Evolutionary conservation across 2,113 vertebrate genomes (phyloP), one percentile per base, ranked within the genome.

Genomic region (Nesoenas mayeri): DNA sequence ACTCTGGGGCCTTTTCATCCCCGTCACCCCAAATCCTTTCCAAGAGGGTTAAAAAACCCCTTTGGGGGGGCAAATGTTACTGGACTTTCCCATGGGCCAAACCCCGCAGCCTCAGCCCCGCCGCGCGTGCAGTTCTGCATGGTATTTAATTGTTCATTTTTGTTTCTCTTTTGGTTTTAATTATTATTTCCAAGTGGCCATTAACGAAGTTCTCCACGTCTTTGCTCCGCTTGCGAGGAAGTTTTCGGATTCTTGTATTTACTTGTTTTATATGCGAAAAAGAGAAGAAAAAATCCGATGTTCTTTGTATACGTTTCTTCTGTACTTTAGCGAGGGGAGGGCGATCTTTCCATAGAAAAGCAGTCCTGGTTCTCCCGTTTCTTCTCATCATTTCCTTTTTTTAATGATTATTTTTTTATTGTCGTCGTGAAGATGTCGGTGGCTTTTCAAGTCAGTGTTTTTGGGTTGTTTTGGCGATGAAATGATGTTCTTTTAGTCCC

Each of bases 361-460:
- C 91, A 83, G 91, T 80, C 97, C 97, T 94, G 96, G 95, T 93
- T 97, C 95, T 97, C 94, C 62, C 8, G 20, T 80, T 96, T 70
- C 18, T 92, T 89, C 14, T 96, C 90, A 94, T 96, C 91, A 92
- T 95, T 92, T 91, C 89, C 87, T 47, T 80, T 94, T 97, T 96
- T 95, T 94, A 91, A 97, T 56, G 93, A 95, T 95, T 83, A 67
- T 91, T 98, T 98, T 98, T 97, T 96, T 95, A 96, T 97, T 29
- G 62, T 97, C 40, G 79, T 97, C 54, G 97, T 98, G 97, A 97
- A 96, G 92, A 94, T 94, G 96, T 98, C 40, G 78, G 95, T 97
- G 97, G 89, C 97, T 47, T 97, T 96, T 95, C 91, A 54, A 92
- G 95, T 91, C 96, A 10, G 12, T 93, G 44, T 18, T 47, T 47